These are phyloP conservation scores for Drosophila orosa DNA, from an alignment of 1,140 invertebrate species.

Conservation along the genomic window DNA sequence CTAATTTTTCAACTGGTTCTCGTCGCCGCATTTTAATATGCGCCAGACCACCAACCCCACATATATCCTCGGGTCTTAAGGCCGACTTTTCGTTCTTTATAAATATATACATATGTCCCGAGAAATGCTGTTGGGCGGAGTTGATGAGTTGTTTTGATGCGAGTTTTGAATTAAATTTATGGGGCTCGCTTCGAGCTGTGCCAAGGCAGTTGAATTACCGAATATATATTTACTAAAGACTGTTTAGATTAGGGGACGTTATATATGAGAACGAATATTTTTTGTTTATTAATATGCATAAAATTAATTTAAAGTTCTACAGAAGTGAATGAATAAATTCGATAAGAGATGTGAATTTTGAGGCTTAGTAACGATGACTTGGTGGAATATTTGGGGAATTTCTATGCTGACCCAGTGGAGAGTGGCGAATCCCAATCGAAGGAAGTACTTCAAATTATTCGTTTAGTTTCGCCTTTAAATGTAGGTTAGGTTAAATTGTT, in stretches of 20 bases:
- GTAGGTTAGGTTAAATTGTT: too few relatives aligned
- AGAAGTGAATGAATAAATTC: slow-evolving; percentile 28
- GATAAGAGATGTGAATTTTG: background rate
- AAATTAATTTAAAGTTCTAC: slow-evolving; percentile 14
- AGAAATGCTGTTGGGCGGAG: slow-evolving; percentile 28
- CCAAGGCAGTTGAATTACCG: slow-evolving; percentile 18
- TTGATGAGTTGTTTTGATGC: slow-evolving; percentile 45
- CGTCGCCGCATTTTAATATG: slow-evolving; percentile 56
- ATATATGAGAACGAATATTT: slow-evolving; percentile 24
- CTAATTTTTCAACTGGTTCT: slow-evolving; percentile 75
- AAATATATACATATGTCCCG: too few relatives aligned
- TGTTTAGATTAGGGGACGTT: background rate
- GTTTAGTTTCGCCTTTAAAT: background rate
- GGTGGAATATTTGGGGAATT: background rate
- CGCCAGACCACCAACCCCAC: slow-evolving; percentile 39
- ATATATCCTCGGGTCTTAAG: slow-evolving; percentile 22
- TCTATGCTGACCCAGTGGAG: background rate
- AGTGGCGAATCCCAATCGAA: background rate
- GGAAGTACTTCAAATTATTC: background rate
- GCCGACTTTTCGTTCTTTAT: slow-evolving; percentile 10
- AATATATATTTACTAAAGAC: background rate
- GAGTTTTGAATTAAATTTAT: slow-evolving; percentile 41
- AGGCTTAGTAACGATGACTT: slow-evolving; percentile 39
- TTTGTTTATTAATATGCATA: slow-evolving; percentile 24
- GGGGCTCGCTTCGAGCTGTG: slow-evolving; percentile 8